Evolutionary conservation across 2,113 vertebrate genomes (phyloP).

Genomic region (Dasyornis broadbenti): DNA sequence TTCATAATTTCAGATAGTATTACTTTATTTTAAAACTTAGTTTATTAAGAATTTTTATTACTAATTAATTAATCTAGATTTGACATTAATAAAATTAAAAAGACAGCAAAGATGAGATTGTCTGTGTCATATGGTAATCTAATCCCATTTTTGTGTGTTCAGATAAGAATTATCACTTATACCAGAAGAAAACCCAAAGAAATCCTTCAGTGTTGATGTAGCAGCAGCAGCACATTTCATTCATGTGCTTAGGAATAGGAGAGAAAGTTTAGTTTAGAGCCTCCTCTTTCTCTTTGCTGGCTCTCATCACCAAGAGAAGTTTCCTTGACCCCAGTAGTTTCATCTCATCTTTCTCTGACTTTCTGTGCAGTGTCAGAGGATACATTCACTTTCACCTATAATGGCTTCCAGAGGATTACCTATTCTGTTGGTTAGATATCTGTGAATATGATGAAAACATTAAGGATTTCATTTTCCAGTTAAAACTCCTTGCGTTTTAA

Average conservation of each 20-base stretch:
- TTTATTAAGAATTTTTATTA: neutral
- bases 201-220: neutral
- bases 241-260: neutral
- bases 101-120: neutral
- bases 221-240: neutral
- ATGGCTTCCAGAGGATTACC: neutral
- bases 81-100: neutral
- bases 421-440: neutral
- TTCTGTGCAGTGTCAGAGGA: neutral
- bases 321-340: neutral
- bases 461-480: neutral
- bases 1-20: neutral
- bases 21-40: neutral
- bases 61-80: neutral
- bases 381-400: neutral
- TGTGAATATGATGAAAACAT: neutral
- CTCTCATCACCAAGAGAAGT: accelerated
- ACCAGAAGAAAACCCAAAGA: neutral
- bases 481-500: neutral
- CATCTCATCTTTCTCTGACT: neutral
- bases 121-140: neutral
- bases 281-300: neutral
- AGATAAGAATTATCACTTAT: neutral
- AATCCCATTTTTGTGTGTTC: neutral
- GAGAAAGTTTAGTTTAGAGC: neutral